Conservation (phyloP, 2,888 invertebrate genomes). For the Palloptera scutellata region DNA sequence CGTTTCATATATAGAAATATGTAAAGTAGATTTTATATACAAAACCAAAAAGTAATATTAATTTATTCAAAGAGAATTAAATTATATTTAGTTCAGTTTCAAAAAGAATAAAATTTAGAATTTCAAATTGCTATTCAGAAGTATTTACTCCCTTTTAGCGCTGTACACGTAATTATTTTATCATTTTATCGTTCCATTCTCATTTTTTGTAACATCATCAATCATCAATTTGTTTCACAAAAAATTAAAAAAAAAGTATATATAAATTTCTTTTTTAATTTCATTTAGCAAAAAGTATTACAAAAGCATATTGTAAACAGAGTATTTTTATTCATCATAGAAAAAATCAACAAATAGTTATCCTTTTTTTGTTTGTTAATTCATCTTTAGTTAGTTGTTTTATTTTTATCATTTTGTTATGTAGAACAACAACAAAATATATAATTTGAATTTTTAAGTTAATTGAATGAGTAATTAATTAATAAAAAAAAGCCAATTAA, state of each 20-base stretch:
- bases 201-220: slow-evolving; percentile 50
- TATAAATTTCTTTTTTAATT: background rate
- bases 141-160: slow-evolving; percentile 2
- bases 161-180: slow-evolving; percentile 54
- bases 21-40: slow-evolving; percentile 43
- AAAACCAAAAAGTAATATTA: slow-evolving; percentile 59
- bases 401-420: slow-evolving; percentile 46
- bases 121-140: slow-evolving; percentile 9
- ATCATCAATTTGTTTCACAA: slow-evolving; percentile 7
- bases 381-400: slow-evolving; percentile 34
- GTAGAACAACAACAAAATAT: slow-evolving; percentile 60
- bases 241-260: slow-evolving; percentile 5
- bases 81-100: slow-evolving; percentile 16
- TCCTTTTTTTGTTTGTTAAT: slow-evolving; percentile 35
- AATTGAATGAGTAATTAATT: slow-evolving; percentile 7
- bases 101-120: slow-evolving; percentile 11
- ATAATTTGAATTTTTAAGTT: slow-evolving; percentile 22
- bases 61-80: slow-evolving; percentile 16
- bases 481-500: slow-evolving; percentile 58
- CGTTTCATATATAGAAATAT: slow-evolving; percentile 32
- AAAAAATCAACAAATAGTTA: slow-evolving; percentile 2
- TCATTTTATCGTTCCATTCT: slow-evolving; percentile 54
- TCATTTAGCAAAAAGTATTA: slow-evolving; percentile 24
- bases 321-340: slow-evolving; percentile 27
- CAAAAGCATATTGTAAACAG: slow-evolving; percentile 30